Percentiles rank a stretch among this genome's conserved stretches.
These are phyloP conservation scores for Tachina fera DNA, from an alignment of 2,888 invertebrate genomes.

Conservation along the genomic window DNA sequence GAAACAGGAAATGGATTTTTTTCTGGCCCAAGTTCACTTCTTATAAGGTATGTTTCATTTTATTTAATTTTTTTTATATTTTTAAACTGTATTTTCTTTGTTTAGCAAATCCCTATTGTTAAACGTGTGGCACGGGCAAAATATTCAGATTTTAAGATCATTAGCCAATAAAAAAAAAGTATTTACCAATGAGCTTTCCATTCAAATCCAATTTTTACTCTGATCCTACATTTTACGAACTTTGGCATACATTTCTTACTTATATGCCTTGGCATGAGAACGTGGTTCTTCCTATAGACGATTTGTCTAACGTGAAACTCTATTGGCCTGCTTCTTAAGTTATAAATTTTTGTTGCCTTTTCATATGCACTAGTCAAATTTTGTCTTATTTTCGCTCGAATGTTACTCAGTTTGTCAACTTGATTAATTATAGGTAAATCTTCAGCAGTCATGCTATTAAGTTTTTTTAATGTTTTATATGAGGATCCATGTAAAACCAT, in stretches of 20 bases:
- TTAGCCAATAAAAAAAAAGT: no score
- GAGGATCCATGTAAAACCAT: slow-evolving; percentile 11
- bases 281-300: neutral
- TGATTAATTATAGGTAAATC: neutral
- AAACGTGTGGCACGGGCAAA: no score
- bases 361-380: slow-evolving; percentile 26
- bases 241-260: no score
- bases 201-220: neutral
- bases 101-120: no score
- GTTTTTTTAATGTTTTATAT: slow-evolving; percentile 22
- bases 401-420: neutral
- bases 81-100: no score
- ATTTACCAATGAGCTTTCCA: neutral
- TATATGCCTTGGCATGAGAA: neutral
- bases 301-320: neutral
- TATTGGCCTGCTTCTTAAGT: slow-evolving; percentile 23
- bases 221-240: neutral
- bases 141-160: no score
- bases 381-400: neutral
- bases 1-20: no score
- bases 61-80: no score
- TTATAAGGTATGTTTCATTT: no score
- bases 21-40: no score
- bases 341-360: slow-evolving; percentile 9
- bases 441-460: slow-evolving; percentile 15